A percentile compares a stretch with the other conserved stretches of the same genome.
Conservation (phyloP, 2,797 vertebrate species). For the Ambastaia sidthimunki region DNA sequence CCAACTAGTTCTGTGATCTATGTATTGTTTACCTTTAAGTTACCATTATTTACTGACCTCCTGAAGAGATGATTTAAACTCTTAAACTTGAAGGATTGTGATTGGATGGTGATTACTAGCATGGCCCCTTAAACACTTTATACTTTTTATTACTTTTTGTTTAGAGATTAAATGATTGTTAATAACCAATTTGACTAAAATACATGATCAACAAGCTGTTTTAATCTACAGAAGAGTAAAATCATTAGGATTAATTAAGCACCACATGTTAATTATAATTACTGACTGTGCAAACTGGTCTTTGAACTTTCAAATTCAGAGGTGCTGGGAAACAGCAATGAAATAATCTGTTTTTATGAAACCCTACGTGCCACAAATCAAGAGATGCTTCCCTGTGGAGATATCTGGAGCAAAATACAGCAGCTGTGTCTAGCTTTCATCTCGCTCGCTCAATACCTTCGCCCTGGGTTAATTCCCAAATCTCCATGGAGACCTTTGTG, state of each 20-base stretch:
- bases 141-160: background rate
- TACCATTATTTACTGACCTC: background rate
- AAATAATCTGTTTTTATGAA: constrained; percentile 35
- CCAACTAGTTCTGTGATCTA: background rate
- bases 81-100: too few species aligned
- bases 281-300: constrained; percentile 4
- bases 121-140: too few species aligned
- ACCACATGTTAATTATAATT: background rate
- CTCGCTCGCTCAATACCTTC: constrained; percentile 29
- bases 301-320: background rate
- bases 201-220: background rate
- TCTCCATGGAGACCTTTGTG: constrained; percentile 53
- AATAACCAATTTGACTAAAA: constrained; percentile 3
- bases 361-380: constrained; percentile 31
- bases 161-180: background rate
- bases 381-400: constrained; percentile 34
- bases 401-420: constrained; percentile 20
- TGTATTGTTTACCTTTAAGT: background rate
- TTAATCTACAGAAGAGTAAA: background rate
- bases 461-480: constrained; percentile 38
- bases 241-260: background rate
- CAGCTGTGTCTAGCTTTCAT: constrained; percentile 45
- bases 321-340: constrained; percentile 25
- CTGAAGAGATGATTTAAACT: background rate
- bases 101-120: too few species aligned